Evolutionary conservation across 2,113 vertebrate genomes (phyloP).

Genomic region (Microtus ochrogaster): DNA sequence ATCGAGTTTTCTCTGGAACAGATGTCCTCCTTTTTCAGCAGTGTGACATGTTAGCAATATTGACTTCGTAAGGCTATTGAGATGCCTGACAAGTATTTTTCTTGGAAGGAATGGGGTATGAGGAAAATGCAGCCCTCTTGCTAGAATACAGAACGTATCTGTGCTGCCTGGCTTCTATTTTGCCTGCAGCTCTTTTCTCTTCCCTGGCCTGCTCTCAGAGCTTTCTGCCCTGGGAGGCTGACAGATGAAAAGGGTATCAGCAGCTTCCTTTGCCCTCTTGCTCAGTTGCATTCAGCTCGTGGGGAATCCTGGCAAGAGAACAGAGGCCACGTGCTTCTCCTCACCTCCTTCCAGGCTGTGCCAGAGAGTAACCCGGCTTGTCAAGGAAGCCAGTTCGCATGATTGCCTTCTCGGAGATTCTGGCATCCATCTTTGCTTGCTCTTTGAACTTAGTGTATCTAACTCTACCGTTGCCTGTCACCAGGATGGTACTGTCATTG

Average conservation of each 20-base stretch:
- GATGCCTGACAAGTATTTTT: conserved; percentile 4
- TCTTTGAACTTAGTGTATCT: neutral
- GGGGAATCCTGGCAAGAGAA: neutral
- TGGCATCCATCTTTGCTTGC: neutral
- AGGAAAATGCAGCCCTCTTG: neutral
- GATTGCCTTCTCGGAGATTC: neutral
- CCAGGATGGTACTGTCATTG: neutral
- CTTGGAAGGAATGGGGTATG: neutral
- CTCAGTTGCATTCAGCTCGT: neutral
- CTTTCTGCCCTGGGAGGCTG: neutral
- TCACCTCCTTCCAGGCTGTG: neutral
- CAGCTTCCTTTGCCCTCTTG: neutral
- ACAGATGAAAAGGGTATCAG: neutral
- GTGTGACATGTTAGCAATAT: neutral
- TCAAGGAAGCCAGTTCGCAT: neutral
- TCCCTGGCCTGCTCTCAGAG: no score
- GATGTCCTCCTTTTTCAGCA: neutral
- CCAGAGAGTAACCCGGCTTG: neutral
- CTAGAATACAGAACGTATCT: neutral
- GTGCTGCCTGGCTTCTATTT: neutral
- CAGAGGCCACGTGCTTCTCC: neutral
- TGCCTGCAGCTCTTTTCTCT: neutral
- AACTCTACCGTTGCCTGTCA: neutral
- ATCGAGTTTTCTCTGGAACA: neutral
- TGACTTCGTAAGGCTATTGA: neutral